Percentiles rank a stretch among this genome's conserved stretches.
phyloP scores from a whole-genome alignment of 2,797 vertebrate genomes.

The Rhodeus uyekii region DNA sequence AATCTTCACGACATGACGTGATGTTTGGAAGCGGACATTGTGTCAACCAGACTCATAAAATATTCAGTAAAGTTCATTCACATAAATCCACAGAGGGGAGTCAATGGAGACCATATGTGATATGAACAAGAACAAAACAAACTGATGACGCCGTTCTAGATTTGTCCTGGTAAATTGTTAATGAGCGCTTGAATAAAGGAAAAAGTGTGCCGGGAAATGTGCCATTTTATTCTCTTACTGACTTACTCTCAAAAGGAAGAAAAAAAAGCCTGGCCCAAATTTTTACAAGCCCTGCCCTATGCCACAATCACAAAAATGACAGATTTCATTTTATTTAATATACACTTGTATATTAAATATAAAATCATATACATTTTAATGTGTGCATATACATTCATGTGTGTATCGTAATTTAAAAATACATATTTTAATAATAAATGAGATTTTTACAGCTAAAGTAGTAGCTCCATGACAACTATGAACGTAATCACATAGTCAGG shows the following conservation, averaged over 20 bases:
- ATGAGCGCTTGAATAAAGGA: conserved; percentile 5
- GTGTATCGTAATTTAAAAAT: too few relatives aligned
- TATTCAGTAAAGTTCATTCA: conserved; percentile 57
- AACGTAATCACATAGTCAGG: too few relatives aligned
- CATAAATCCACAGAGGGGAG: conserved; percentile 58
- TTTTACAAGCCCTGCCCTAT: background rate
- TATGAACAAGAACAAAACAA: conserved; percentile 19
- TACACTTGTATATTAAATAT: background rate
- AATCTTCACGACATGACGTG: conserved; percentile 47
- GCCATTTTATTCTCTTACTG: background rate
- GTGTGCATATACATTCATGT: too few relatives aligned
- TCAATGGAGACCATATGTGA: conserved; percentile 61
- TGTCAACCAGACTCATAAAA: conserved; percentile 63
- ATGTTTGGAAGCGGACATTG: conserved; percentile 58
- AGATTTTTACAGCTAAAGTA: too few relatives aligned
- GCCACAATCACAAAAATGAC: background rate
- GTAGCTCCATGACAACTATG: too few relatives aligned
- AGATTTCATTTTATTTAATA: background rate
- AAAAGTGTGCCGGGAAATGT: conserved; percentile 2
- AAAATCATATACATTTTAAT: background rate
- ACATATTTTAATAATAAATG: too few relatives aligned
- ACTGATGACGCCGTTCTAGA: conserved; percentile 6
- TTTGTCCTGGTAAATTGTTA: conserved; percentile 37
- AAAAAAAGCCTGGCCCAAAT: background rate
- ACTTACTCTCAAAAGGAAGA: background rate